These are phyloP conservation scores for Drosophila watanabei DNA, from an alignment of 1,140 invertebrate species.

Conservation along the genomic window DNA sequence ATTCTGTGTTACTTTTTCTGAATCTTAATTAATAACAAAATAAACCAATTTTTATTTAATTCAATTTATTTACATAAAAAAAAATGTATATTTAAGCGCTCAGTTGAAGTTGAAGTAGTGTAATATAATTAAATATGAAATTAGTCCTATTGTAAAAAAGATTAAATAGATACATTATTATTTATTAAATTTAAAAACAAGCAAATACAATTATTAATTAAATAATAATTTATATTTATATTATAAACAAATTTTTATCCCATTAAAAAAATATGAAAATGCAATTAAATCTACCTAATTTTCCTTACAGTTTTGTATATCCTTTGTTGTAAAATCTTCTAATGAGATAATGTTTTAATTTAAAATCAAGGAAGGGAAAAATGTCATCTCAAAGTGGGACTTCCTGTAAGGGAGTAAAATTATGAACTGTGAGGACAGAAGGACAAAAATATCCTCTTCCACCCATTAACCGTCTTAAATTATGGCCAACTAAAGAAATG, in stretches of 20 bases:
- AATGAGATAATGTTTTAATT: constrained; percentile 2
- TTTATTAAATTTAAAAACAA: no score
- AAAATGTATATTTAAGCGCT: neutral
- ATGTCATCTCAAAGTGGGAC: neutral
- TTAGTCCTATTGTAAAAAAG: no score
- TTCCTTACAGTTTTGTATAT: no score
- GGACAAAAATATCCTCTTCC: no score
- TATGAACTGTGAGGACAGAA: neutral
- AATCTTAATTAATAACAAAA: neutral
- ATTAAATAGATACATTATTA: no score
- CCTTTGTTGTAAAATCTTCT: neutral
- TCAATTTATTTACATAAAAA: neutral
- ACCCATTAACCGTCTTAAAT: constrained; percentile 12
- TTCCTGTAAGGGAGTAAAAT: neutral
- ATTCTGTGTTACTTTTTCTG: neutral
- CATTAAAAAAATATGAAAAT: neutral
- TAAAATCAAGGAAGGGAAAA: neutral
- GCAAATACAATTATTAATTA: neutral
- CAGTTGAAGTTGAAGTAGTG: neutral
- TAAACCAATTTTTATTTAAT: neutral
- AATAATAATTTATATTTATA: neutral
- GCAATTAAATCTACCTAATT: neutral
- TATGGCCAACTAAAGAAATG: constrained; percentile 28
- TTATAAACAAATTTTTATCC: neutral
- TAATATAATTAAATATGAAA: neutral